Percentiles rank a stretch among this genome's conserved stretches.
These are phyloP conservation scores for Coracopsis vasa DNA, from an alignment of 2,113 vertebrate species.

Conservation along the genomic window DNA sequence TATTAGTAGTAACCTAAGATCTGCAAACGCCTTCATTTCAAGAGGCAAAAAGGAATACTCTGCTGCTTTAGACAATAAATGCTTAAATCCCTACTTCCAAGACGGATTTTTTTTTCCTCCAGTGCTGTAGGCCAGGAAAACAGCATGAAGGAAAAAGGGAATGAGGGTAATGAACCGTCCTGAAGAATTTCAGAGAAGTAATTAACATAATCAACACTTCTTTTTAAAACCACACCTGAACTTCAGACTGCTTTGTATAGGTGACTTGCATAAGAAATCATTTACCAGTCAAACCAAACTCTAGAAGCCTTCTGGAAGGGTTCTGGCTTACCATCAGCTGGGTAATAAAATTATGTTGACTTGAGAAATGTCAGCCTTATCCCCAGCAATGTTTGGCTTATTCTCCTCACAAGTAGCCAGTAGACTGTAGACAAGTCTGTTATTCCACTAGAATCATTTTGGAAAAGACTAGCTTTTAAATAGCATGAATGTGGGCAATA, in stretches of 20 bases:
- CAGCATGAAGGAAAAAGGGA: not conserved
- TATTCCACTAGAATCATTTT: not conserved
- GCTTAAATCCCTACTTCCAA: not conserved
- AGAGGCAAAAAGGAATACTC: not conserved
- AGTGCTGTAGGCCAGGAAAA: not conserved
- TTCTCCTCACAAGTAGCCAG: not conserved
- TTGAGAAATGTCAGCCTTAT: not conserved
- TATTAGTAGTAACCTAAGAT: not conserved
- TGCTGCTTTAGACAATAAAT: not conserved
- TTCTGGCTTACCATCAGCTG: not conserved
- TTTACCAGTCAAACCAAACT: not conserved
- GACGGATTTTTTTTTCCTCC: not conserved
- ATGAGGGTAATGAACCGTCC: not conserved
- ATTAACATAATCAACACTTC: not conserved
- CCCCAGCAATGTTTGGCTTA: not conserved
- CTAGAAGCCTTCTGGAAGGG: not conserved
- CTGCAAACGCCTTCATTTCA: not conserved
- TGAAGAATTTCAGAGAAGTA: not conserved
- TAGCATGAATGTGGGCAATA: not conserved
- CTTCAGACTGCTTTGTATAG: not conserved
- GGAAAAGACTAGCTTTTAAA: not conserved
- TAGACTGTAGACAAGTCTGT: not conserved
- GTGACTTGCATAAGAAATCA: rapidly evolving
- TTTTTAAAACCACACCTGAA: not conserved
- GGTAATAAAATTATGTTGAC: not conserved